Evolutionary conservation across 2,888 invertebrate species (phyloP).

Genomic region (Cephus sareptanus): DNA sequence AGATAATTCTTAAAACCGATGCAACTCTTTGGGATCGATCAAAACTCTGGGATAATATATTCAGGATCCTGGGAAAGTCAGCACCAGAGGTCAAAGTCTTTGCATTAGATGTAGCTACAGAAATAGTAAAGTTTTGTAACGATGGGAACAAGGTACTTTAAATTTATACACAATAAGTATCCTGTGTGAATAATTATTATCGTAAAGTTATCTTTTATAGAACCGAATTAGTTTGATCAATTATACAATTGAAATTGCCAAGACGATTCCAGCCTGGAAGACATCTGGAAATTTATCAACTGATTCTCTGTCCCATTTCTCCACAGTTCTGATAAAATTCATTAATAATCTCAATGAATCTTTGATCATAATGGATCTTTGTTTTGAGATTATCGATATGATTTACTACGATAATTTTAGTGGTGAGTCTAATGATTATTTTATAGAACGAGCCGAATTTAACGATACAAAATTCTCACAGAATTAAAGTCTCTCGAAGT

Average conservation of each 20-base stretch:
- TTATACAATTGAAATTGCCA: conserved; percentile 46
- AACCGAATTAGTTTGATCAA: conserved; percentile 36
- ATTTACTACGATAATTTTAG: conserved; percentile 33
- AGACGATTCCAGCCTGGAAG: conserved; percentile 45
- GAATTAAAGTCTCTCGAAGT: conserved; percentile 20
- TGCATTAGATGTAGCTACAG: conserved; percentile 43
- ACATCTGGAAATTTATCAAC: conserved; percentile 32
- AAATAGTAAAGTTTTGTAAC: conserved; percentile 42
- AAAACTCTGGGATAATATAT: conserved; percentile 39
- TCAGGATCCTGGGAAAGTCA: conserved; percentile 42
- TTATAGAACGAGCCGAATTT: not conserved
- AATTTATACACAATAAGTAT: not conserved
- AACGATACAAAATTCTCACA: not conserved
- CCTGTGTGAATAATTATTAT: not conserved
- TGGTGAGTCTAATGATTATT: conserved; percentile 35
- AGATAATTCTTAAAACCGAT: conserved; percentile 47
- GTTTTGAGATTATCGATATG: conserved; percentile 47
- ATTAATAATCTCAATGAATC: conserved; percentile 30
- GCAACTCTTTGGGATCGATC: conserved; percentile 47
- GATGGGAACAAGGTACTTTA: conserved; percentile 27
- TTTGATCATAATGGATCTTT: conserved; percentile 38
- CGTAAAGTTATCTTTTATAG: conserved; percentile 27
- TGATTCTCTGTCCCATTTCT: conserved; percentile 28
- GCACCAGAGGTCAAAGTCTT: conserved; percentile 47
- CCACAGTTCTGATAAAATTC: conserved; percentile 32